Evolutionary conservation across 2,888 invertebrate genomes (phyloP).

Genomic region (Homarus gammarus): DNA sequence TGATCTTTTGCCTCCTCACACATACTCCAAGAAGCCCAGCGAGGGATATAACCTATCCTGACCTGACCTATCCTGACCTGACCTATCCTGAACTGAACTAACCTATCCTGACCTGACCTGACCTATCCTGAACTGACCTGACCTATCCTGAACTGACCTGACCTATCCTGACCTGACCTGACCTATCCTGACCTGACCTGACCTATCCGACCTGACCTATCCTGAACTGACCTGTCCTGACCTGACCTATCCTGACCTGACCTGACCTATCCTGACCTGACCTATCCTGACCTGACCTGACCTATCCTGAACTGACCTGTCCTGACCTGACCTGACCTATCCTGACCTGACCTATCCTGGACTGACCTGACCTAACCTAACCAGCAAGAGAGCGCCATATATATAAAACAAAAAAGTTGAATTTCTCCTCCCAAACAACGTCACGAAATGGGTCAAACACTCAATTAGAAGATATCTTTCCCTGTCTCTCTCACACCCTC

Average conservation of each 20-base stretch:
- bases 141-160: neutral
- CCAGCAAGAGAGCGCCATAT: too few relatives aligned
- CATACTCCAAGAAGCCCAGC: too few relatives aligned
- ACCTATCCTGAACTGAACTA: too few relatives aligned
- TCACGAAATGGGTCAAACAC: too few relatives aligned
- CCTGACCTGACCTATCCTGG: neutral
- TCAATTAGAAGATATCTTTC: too few relatives aligned
- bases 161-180: neutral
- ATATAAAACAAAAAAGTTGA: too few relatives aligned
- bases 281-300: neutral
- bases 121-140: neutral
- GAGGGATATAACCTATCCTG: neutral
- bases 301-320: neutral
- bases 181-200: neutral
- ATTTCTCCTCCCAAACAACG: too few relatives aligned
- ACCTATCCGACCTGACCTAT: neutral
- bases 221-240: neutral
- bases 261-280: neutral
- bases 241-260: neutral
- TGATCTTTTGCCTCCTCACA: too few relatives aligned
- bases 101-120: neutral
- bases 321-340: neutral
- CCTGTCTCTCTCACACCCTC: too few relatives aligned
- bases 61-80: neutral
- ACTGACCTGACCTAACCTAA: neutral